phyloP scores from a whole-genome alignment of 2,113 vertebrate species.

The Campylorhamphus procurvoides region DNA sequence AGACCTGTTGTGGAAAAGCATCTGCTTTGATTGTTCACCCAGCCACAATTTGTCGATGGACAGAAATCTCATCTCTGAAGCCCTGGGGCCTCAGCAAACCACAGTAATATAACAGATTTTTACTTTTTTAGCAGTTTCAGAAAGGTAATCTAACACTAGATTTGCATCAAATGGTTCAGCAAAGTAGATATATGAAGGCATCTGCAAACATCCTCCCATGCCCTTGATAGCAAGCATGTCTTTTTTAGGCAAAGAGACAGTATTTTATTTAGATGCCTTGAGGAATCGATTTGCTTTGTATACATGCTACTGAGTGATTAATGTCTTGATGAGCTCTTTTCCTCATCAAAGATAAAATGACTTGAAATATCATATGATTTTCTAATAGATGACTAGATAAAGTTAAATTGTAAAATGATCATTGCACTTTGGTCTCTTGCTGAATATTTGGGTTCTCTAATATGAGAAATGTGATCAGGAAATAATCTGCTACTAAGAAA shows the following conservation, averaged over 20 bases:
- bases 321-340: constrained; percentile 36
- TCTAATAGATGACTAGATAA: constrained; percentile 58
- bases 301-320: constrained; percentile 48
- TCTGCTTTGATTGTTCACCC: constrained; percentile 16
- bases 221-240: not conserved
- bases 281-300: not conserved
- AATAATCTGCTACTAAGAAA: constrained; percentile 55
- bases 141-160: constrained; percentile 37
- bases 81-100: not conserved
- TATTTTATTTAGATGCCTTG: constrained; percentile 5
- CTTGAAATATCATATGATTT: constrained; percentile 19
- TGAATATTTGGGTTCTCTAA: constrained; percentile 33
- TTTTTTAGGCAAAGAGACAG: not conserved
- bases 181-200: not conserved
- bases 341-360: constrained; percentile 31
- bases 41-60: not conserved
- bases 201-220: not conserved
- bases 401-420: constrained; percentile 55
- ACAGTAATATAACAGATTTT: not conserved
- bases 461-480: constrained; percentile 59
- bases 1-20: not conserved
- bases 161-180: constrained; percentile 41
- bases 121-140: constrained; percentile 40
- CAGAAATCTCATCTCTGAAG: constrained; percentile 43
- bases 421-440: not conserved